Evolutionary conservation across 2,113 vertebrate species (phyloP).

Genomic region (Nerophis ophidion): DNA sequence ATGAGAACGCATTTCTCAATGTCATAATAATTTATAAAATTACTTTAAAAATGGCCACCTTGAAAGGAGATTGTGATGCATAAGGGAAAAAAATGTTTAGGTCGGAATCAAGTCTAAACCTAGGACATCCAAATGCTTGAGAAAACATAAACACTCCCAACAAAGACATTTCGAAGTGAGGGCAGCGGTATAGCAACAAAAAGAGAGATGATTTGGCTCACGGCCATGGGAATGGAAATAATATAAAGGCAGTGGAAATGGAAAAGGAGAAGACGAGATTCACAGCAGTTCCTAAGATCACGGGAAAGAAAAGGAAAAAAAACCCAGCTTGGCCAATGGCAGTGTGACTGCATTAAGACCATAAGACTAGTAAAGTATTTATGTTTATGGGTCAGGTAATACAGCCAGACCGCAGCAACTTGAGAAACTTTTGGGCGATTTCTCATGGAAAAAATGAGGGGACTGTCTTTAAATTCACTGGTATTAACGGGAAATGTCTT

Average conservation of each 20-base stretch:
- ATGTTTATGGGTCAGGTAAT: not conserved
- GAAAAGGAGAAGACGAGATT: not conserved
- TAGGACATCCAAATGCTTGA: too few relatives aligned
- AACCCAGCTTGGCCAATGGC: not conserved
- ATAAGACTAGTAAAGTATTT: not conserved
- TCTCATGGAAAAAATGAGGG: not conserved
- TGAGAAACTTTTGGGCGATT: not conserved
- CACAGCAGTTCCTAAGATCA: not conserved
- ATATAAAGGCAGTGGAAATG: too few relatives aligned
- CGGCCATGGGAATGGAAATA: too few relatives aligned
- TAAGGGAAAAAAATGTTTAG: too few relatives aligned
- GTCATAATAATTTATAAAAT: too few relatives aligned
- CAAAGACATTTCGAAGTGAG: too few relatives aligned
- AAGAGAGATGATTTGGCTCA: too few relatives aligned
- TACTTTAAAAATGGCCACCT: too few relatives aligned
- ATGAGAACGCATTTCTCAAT: too few relatives aligned
- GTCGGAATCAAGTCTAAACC: too few relatives aligned
- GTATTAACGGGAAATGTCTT: not conserved
- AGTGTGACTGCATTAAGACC: not conserved
- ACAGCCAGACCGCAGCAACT: constrained; percentile 1
- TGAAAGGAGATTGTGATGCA: too few relatives aligned
- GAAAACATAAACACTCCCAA: too few relatives aligned
- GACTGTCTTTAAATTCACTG: not conserved
- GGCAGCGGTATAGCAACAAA: not conserved
- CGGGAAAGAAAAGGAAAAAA: not conserved